Evolutionary conservation across 1,140 invertebrate species (phyloP).

Genomic region (Solenopsis fugax): DNA sequence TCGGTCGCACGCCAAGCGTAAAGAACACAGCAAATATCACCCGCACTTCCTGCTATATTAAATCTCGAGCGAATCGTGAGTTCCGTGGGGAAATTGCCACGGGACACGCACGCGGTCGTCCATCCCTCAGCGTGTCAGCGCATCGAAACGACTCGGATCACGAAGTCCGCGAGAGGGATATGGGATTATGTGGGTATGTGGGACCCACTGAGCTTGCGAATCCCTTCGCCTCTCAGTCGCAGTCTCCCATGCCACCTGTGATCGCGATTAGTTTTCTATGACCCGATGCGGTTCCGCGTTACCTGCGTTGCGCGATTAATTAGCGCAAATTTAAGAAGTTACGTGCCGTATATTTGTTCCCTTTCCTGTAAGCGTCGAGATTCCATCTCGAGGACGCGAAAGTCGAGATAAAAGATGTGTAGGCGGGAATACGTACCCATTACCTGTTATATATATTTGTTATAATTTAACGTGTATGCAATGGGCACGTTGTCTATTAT

Average conservation of each 20-base stretch:
- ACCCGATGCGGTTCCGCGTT: conserved; percentile 19
- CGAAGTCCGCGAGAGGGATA: conserved; percentile 16
- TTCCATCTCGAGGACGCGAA: conserved; percentile 20
- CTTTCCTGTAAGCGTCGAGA: not conserved
- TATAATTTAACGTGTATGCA: not conserved
- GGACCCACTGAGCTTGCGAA: conserved; percentile 18
- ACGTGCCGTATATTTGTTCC: not conserved
- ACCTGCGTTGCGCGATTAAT: conserved; percentile 41
- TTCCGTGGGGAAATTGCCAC: conserved; percentile 80
- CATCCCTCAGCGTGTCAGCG: conserved; percentile 10
- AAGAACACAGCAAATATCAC: conserved; percentile 46
- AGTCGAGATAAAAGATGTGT: not conserved
- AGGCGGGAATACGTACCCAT: conserved; percentile 2
- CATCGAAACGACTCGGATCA: conserved; percentile 44
- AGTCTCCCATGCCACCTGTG: conserved; percentile 42
- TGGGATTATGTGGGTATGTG: conserved; percentile 36
- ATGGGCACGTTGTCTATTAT: not conserved
- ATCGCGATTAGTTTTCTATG: conserved; percentile 47
- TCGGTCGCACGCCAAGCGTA: conserved; percentile 52
- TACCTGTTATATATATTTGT: not conserved
- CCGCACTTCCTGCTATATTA: conserved; percentile 79
- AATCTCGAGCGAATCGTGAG: conserved; percentile 80
- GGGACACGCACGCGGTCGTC: conserved; percentile 79
- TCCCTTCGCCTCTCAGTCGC: conserved; percentile 5
- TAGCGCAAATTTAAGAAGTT: not conserved